phyloP scores from a whole-genome alignment of 2,113 vertebrate genomes.

The Triplophysa siluroides region DNA sequence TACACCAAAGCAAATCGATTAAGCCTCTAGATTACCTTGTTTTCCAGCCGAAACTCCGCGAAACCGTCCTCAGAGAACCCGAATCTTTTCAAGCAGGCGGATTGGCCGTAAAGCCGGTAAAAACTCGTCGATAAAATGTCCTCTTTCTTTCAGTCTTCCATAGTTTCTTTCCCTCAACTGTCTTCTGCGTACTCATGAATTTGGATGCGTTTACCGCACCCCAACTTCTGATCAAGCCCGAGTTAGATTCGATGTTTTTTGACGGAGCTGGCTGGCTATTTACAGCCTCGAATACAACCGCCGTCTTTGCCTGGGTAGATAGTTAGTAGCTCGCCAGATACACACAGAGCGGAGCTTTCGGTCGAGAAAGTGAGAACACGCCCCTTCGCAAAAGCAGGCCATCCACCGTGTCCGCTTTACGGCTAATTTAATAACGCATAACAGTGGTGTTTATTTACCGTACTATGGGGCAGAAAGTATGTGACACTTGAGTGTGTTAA shows the following conservation, averaged over 20 bases:
- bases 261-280: conserved; percentile 50
- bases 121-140: conserved; percentile 55
- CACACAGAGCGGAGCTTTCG: conserved; percentile 56
- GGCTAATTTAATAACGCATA: conserved; percentile 7
- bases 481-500: background rate
- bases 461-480: background rate
- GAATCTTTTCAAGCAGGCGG: conserved; percentile 43
- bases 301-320: conserved; percentile 45
- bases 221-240: background rate
- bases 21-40: background rate
- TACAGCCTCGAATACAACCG: conserved; percentile 50
- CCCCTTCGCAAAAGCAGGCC: conserved; percentile 57
- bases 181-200: conserved; percentile 36
- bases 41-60: conserved; percentile 41
- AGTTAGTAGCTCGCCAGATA: conserved; percentile 51
- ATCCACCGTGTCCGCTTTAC: conserved; percentile 28
- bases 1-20: background rate
- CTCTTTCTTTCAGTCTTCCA: conserved; percentile 47
- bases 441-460: conserved; percentile 27
- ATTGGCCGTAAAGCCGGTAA: conserved; percentile 64
- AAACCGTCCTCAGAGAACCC: conserved; percentile 23
- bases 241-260: background rate
- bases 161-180: conserved; percentile 37
- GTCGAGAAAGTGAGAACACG: conserved; percentile 64
- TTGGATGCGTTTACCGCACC: conserved; percentile 15